phyloP scores from a whole-genome alignment of 2,113 vertebrate species.

The Pangasianodon gigas region DNA sequence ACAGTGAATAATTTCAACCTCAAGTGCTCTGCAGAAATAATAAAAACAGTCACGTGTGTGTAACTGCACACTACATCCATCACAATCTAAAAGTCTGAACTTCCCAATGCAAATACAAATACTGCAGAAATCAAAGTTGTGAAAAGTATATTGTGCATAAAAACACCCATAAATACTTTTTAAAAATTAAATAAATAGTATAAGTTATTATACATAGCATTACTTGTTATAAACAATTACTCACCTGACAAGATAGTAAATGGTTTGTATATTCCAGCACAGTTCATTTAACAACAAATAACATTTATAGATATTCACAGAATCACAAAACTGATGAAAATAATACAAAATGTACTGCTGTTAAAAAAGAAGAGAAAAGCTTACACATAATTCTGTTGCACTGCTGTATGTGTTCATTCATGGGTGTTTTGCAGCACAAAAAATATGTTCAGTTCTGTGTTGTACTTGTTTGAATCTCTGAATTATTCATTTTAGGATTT shows the following conservation, averaged over 20 bases:
- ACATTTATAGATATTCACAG: constrained; percentile 47
- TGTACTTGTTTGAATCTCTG: not conserved
- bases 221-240: constrained; percentile 21
- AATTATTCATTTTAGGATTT: not conserved
- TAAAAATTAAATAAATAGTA: not conserved
- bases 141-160: not conserved
- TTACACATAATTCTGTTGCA: not conserved
- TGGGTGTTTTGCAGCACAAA: constrained; percentile 23
- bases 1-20: constrained; percentile 38
- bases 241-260: constrained; percentile 22
- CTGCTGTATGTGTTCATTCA: not conserved
- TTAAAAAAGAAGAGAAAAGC: constrained; percentile 15
- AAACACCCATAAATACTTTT: constrained; percentile 15
- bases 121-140: constrained; percentile 8
- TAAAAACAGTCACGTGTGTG: not conserved
- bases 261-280: constrained; percentile 15
- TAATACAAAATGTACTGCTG: constrained; percentile 34
- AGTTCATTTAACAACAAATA: constrained; percentile 37
- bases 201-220: not conserved
- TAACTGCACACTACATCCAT: not conserved
- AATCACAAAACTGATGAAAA: constrained; percentile 36
- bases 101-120: constrained; percentile 20
- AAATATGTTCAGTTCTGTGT: not conserved
- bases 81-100: not conserved
- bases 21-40: not conserved